Base-by-base conservation (phyloP, 2,888 invertebrate genomes). In the Rhimphoctona megacephalus region DNA sequence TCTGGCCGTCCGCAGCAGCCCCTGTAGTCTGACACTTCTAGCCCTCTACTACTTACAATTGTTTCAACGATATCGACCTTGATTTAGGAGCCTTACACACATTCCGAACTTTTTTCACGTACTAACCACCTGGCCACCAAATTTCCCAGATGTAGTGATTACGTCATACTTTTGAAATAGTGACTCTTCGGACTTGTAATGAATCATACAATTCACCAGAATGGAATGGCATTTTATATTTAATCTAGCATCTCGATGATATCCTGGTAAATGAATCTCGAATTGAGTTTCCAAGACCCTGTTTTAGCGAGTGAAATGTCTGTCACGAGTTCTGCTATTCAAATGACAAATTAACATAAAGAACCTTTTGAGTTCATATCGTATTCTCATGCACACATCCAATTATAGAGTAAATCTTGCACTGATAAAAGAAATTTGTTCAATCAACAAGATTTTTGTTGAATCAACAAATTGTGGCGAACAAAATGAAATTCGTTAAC, bases 51-150 rank as follows among this genome's bases (percentile, higher is more conserved):
- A 54, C 69, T 81, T 92, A 90, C 92, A 93, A 94, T 93, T 94
- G 93, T 93, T 93, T 91, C 92, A 90, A 92, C 91, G 92, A 93
- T 93, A 93, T 93, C 93, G 92, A 90, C 92, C 93, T 92, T 94
- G 94, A 94, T 94, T 94, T 93, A 94, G 92, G 92, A 87, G 52
- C 74, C 70, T 49, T 52, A 46, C 22, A 17, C 57, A 67, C n/a
- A 70, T 85, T 80, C 30, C 70, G 54, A 43, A 72, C 85, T 49
- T 83, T 86, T 73, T 52, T 30, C 67, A 77, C 80, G 70, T 83
- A 72, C 19, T 30, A 30, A 25, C 36, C 74, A 76, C 67, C 73
- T 73, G 61, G 43, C 69, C 39, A 73, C 73, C 79, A 7, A 54
- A 57, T 78, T 74, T 17, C 64, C 76, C 64, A 30, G 43, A 76